phyloP scores from a whole-genome alignment of 2,888 invertebrate genomes.

The Spisula subtruncata region DNA sequence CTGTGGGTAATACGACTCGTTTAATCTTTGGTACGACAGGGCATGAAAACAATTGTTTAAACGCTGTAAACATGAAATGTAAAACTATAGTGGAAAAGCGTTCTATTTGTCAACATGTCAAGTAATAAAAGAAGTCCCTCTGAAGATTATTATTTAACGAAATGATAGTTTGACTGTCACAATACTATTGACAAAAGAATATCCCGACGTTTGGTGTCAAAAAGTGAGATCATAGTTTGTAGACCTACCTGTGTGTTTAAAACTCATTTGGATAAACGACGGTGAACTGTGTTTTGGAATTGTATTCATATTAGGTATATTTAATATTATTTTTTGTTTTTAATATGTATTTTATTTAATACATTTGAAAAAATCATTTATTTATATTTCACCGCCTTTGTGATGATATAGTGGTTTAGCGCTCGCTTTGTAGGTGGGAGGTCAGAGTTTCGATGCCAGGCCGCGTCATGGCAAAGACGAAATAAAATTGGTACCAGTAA shows the following conservation, averaged over 20 bases:
- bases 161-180: neutral
- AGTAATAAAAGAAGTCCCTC: neutral
- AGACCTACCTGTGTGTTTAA: neutral
- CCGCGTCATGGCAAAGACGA: too few species aligned
- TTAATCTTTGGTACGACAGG: neutral
- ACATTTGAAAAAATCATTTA: too few species aligned
- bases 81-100: neutral
- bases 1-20: neutral
- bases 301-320: too few species aligned
- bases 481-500: too few species aligned
- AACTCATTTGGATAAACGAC: neutral
- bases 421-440: too few species aligned
- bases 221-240: neutral
- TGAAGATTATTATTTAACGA: neutral
- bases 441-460: too few species aligned
- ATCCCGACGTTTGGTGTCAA: neutral
- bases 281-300: neutral
- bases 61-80: neutral
- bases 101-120: slow-evolving; percentile 22
- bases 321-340: too few species aligned
- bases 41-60: neutral
- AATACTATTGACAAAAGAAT: too few species aligned
- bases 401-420: too few species aligned
- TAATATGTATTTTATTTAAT: too few species aligned
- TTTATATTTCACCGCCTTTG: too few species aligned